Evolutionary conservation across 2,888 invertebrate species (phyloP), one percentile per base, ranked within the genome.

Genomic region (Cephalotes varians): DNA sequence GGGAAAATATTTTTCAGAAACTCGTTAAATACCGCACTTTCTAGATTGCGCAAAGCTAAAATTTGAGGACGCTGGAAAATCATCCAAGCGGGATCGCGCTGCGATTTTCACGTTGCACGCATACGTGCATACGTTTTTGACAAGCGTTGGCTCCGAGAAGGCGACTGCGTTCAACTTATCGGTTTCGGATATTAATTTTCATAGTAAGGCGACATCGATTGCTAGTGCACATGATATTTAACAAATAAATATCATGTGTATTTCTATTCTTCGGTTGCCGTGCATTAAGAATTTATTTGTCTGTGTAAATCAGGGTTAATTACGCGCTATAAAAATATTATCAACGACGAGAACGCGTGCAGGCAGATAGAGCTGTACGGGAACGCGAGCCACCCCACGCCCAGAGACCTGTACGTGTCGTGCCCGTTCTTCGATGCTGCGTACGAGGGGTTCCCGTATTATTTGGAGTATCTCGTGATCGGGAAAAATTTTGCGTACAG

Each of bases 91-190:
- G 44, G 82, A 21, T 34, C 1, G 89, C 49, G 69, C 84, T 1
- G 88, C 89, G n/a, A 90, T 90, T 73, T 89, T 94, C 15, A 85
- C 85, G n/a, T 82, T 94, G 60, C 86, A 86, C 2, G 91, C 93
- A 12, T 94, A 94, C n/a, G 86, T 92, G 1, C 82, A 47, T 15
- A 47, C 15, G 5, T 5, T 15, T 5, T 47, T 47, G 44, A 47
- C 15, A 47, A 15, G 1, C 1, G 44, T 15, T 5, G 82, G 9
- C 5, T 69, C 7, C 72, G 81, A 1, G 81, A 91, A 87, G 87
- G 25, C 87, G 4, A 93, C 93, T 10, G 93, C 94, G 7, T 94
- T 94, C 40, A 94, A 94, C 87, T 89, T 94, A 40, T 92, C 93
- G 6, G 77, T 94, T 58, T 88, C 84, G 51, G 86, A 93, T 67